Evolutionary conservation across 2,888 invertebrate genomes (phyloP), one percentile per base, ranked within the genome.

Genomic region (Diarsia rubi): DNA sequence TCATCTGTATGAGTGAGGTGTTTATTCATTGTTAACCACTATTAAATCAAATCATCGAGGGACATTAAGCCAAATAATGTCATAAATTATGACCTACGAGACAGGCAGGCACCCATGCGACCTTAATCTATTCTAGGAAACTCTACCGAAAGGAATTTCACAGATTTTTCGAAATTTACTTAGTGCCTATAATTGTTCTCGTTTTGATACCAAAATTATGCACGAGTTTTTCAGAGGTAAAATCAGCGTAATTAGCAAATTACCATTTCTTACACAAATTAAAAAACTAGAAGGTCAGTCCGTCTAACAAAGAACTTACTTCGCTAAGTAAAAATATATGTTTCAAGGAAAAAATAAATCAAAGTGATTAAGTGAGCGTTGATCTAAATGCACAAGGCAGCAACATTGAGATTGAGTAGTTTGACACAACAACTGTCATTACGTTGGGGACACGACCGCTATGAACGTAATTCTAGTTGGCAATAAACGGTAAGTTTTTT

Each of bases 261-360:
- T 49, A 69, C 49, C 14, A 66, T 59, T 70, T 70, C 21, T 78
- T 68, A 31, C 37, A 71, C 60, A 68, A 70, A 70, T 47, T 19
- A 52, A 0, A 78, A 16, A 47, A 45, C 31, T 31, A 37, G 75
- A 82, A 82, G 82, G 82, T 70, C 71, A 82, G 54, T 70, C 42
- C 49, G 60, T 70, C 75, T 72, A 69, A 73, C 73, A 73, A 71
- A 75, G 49, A 72, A 45, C 64, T 73, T 44, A 71, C 65, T 63
- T 52, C 2, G 12, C 31, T 60, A 0, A 69, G 31, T 16, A 67
- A n/a, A 54, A 69, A 72, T 47, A 52, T 44, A 49, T 49, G 49
- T 81, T 76, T 69, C 83, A 83, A 82, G 83, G 82, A 73, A 79
- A 82, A 82, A 74, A 71, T 66, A 67, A 75, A 73, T 69, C 12